Conservation (phyloP, 2,888 invertebrate genomes). For the Leptopilina drosophilae region DNA sequence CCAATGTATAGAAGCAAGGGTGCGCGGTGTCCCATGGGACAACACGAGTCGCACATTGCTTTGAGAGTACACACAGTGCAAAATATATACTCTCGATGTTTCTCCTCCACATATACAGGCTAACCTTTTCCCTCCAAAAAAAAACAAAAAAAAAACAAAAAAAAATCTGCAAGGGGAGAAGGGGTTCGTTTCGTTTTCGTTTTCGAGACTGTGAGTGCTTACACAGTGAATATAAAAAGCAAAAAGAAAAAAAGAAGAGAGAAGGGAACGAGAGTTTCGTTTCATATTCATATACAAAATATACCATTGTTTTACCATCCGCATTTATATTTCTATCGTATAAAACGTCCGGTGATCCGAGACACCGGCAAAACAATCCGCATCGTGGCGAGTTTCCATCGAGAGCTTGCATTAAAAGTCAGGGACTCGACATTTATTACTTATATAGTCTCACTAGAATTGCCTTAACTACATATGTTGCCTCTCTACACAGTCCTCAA, state of each 20-base stretch:
- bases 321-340: conserved; percentile 35
- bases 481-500: not conserved
- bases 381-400: not conserved
- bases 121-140: too few relatives aligned
- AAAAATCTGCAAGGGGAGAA: too few relatives aligned
- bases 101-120: too few relatives aligned
- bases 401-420: conserved; percentile 34
- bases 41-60: conserved; percentile 8
- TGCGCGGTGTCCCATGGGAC: conserved; percentile 15
- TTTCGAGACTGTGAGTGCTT: not conserved
- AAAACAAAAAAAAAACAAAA: too few relatives aligned
- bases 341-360: conserved; percentile 36
- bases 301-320: conserved; percentile 37
- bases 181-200: too few relatives aligned
- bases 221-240: not conserved
- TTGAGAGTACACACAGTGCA: not conserved
- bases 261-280: not conserved
- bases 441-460: conserved; percentile 4
- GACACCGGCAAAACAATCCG: not conserved
- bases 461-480: not conserved
- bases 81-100: not conserved
- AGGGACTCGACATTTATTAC: conserved; percentile 26
- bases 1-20: not conserved
- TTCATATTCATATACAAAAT: conserved; percentile 35
- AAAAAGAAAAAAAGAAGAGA: too few relatives aligned